phyloP scores from a whole-genome alignment of 2,888 invertebrate genomes.

The Trachelus iudaicus region DNA sequence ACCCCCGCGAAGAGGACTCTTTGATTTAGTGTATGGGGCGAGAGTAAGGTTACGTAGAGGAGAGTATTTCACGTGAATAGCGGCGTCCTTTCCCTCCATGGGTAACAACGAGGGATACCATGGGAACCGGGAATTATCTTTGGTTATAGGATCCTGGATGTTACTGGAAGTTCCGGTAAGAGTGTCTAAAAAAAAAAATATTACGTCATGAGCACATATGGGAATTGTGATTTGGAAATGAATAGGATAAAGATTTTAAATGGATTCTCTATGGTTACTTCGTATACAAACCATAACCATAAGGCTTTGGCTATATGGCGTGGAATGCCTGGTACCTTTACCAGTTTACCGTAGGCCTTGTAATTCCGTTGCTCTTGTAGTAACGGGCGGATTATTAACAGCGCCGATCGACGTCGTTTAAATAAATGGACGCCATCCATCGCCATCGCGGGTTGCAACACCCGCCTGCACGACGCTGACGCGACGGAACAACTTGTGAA shows the following conservation, averaged over 20 bases:
- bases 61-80: background rate
- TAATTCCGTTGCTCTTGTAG: slow-evolving; percentile 5
- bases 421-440: slow-evolving; percentile 12
- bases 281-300: background rate
- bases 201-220: background rate
- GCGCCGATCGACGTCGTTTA: slow-evolving; percentile 12
- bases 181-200: background rate
- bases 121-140: background rate
- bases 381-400: slow-evolving; percentile 9
- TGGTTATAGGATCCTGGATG: background rate
- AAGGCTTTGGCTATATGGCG: background rate
- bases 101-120: background rate
- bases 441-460: slow-evolving; percentile 12
- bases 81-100: background rate
- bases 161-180: background rate
- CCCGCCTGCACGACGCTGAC: slow-evolving; percentile 1
- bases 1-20: slow-evolving; percentile 48
- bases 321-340: background rate
- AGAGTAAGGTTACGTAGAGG: background rate
- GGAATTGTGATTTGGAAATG: background rate
- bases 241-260: background rate
- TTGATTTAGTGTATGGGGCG: slow-evolving; percentile 44
- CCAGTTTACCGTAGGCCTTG: background rate
- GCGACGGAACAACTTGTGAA: slow-evolving; percentile 18
- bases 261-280: background rate